Percentiles rank a stretch among this genome's conserved stretches.
Conservation (phyloP, 2,113 vertebrate species). For the human (Homo sapiens) region GRCh38 chr6:143681501-143682000, state of each 20-base stretch:
- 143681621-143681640: not conserved
- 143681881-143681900: not conserved
- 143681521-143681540: not conserved
- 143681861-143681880: not conserved
- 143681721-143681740: not conserved
- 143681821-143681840: not conserved
- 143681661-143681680: not conserved
- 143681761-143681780: not conserved
- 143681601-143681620: not conserved
- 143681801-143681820: not conserved
- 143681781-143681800: not conserved
- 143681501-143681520: not conserved
- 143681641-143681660: not conserved
- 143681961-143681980: not conserved
- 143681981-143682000: not conserved
- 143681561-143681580: not conserved
- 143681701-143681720: not conserved
- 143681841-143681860: not conserved
- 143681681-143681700: not conserved
- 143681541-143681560: not conserved
- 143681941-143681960: not conserved
- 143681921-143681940: not conserved
- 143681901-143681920: not conserved
- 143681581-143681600: not conserved
- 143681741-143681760: slow-evolving; percentile 25